Conservation (phyloP, 2,113 vertebrate genomes). For the Chamaetylas fuelleborni region DNA sequence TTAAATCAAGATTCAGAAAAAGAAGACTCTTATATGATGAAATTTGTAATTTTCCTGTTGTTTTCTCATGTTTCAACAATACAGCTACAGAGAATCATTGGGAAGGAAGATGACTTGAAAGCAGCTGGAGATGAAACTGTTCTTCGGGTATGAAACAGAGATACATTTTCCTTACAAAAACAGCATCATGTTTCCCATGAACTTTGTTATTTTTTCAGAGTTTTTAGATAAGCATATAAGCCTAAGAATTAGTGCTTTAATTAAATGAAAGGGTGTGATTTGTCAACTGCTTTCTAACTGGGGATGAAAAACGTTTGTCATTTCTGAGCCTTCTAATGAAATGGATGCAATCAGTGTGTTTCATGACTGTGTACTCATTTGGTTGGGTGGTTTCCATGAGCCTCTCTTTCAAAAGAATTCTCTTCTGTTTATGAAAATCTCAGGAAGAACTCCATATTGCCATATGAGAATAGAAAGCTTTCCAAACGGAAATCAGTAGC, state of each 20-base stretch:
- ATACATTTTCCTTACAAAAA: not conserved
- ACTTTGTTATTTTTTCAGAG: not conserved
- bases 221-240: not conserved
- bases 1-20: not conserved
- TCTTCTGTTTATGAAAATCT: not conserved
- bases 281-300: not conserved
- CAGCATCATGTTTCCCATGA: not conserved
- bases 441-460: not conserved
- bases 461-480: not conserved
- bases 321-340: not conserved
- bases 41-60: constrained; percentile 10
- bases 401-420: not conserved
- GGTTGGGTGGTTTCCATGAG: not conserved
- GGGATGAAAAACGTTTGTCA: not conserved
- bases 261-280: not conserved
- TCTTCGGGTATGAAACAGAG: constrained; percentile 62
- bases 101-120: constrained; percentile 80
- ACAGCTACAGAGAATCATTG: constrained; percentile 92
- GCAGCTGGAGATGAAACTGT: not conserved
- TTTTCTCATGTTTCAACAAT: constrained; percentile 29
- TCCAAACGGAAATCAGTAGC: not conserved
- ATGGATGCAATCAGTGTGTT: not conserved
- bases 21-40: not conserved
- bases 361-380: not conserved
- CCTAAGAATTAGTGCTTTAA: not conserved